A percentile compares a stretch with the other conserved stretches of the same genome.
Evolutionary conservation across 2,888 invertebrate species (phyloP).

Genomic region (Periphyllus acericola): DNA sequence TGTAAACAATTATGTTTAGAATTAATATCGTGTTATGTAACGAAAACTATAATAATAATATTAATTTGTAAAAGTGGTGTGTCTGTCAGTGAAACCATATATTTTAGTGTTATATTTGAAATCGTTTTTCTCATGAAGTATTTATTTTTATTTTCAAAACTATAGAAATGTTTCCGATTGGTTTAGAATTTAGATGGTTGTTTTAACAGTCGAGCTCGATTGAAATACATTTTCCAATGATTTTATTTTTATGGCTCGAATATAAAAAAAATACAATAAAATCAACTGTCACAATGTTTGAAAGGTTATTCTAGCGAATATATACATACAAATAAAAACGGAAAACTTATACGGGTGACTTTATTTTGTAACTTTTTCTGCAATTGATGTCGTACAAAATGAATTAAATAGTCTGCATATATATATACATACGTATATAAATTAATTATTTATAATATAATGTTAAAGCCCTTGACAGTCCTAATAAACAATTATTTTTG

Average conservation of each 20-base stretch:
- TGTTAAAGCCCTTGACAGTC: too few species aligned
- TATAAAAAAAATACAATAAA: conserved; percentile 40
- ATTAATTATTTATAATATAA: too few species aligned
- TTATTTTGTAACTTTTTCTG: conserved; percentile 15
- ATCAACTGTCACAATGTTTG: conserved; percentile 20
- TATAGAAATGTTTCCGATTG: conserved; percentile 24
- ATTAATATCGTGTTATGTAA: not conserved
- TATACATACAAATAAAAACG: too few species aligned
- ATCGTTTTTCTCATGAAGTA: not conserved
- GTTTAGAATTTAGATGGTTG: not conserved
- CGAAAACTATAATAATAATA: not conserved
- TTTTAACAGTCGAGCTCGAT: conserved; percentile 34
- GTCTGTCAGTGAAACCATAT: not conserved
- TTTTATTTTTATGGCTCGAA: conserved; percentile 31
- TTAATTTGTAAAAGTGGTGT: not conserved
- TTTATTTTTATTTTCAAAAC: conserved; percentile 36
- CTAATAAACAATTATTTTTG: not conserved
- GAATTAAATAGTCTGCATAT: not conserved
- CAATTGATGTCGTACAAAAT: not conserved
- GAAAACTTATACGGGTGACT: not conserved
- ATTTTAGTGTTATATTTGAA: not conserved
- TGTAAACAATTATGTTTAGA: too few species aligned
- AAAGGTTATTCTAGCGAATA: conserved; percentile 9
- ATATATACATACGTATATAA: too few species aligned
- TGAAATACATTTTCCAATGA: conserved; percentile 44